Conservation (phyloP, 2,113 vertebrate species). For the Grallaria varia region DNA sequence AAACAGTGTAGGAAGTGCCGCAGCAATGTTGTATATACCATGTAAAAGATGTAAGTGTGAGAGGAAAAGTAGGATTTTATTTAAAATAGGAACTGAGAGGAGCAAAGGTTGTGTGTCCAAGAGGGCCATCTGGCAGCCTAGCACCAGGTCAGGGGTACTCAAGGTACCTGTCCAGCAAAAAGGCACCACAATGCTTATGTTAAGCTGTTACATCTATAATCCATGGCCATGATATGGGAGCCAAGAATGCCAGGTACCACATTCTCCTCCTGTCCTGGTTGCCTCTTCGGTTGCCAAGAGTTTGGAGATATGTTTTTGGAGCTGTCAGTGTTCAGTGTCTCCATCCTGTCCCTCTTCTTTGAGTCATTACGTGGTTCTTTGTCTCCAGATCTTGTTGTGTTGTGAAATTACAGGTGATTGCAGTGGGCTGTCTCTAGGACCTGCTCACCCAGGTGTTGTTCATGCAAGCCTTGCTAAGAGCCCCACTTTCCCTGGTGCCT, state of each 20-base stretch:
- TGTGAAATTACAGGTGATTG: background rate
- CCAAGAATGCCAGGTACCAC: background rate
- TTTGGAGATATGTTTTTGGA: background rate
- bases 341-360: background rate
- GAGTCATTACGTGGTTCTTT: background rate
- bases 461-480: rapidly evolving
- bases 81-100: background rate
- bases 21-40: background rate
- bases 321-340: background rate
- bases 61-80: background rate
- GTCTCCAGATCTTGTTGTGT: background rate
- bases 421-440: background rate
- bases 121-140: background rate
- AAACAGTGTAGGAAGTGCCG: background rate
- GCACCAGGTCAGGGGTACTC: rapidly evolving
- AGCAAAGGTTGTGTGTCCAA: rapidly evolving
- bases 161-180: background rate
- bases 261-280: rapidly evolving
- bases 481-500: background rate
- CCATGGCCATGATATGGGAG: background rate
- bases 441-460: rapidly evolving
- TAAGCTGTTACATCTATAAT: background rate
- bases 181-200: background rate
- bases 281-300: background rate
- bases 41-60: background rate